Evolutionary conservation across 2,113 vertebrate genomes (phyloP), one percentile per base, ranked within the genome.

Genomic region (Chauna torquata): DNA sequence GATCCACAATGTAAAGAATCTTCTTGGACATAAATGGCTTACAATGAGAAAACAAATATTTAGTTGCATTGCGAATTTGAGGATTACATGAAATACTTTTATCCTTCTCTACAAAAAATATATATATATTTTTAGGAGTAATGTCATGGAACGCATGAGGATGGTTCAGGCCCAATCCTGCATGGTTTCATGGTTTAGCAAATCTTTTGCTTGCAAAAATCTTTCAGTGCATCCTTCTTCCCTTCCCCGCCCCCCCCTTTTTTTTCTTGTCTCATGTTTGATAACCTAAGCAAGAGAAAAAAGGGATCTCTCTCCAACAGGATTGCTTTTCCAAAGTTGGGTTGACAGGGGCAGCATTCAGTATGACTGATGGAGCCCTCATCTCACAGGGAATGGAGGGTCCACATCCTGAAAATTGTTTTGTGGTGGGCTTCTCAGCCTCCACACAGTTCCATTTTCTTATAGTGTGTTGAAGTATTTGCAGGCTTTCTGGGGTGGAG

Each of bases 11-110:
- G 2, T 82, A 69, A 55, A 90, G 66, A 52, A 66, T 82, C 74
- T 61, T 91, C 23, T 38, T n/a, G 42, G 28, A 38, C 49, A 24
- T 47, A 88, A 82, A 72, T 52, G 38, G 38, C 42, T 93, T 90
- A 36, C 14, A 57, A 9, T 83, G 45, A 30, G 79, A 96, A 96
- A 69, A 3, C 52, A 90, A 95, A 64, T 65, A 86, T 72, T 92
- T 90, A 34, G 24, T 78, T 94, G 65, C 28, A 40, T 20, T 4
- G 2, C 81, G 64, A 91, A 66, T 87, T 57, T 50, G 30, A 90
- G 54, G 68, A 59, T 81, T 90, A 24, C 45, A 23, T 28, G 68
- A 70, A 92, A 66, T 42, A 74, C 49, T 19, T 88, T 87, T 82
- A 47, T 71, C 19, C 32, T 86, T 62, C 25, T 81, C 27, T 62